These are phyloP conservation scores for Muscicapa striata DNA, from an alignment of 2,797 vertebrate species.

Conservation along the genomic window DNA sequence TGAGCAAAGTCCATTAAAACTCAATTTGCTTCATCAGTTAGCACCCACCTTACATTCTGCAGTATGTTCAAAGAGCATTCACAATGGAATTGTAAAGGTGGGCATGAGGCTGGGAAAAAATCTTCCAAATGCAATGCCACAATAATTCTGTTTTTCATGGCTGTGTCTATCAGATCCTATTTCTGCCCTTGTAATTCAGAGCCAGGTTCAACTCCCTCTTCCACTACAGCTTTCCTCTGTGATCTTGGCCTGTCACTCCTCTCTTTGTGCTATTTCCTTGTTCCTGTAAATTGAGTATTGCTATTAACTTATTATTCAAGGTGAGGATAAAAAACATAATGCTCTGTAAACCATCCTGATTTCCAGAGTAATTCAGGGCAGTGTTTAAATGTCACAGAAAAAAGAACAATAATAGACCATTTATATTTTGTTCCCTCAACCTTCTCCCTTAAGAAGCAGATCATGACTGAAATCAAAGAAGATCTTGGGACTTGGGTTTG, in stretches of 20 bases:
- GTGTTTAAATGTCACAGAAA: background rate
- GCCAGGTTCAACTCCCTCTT: background rate
- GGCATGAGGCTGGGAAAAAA: background rate
- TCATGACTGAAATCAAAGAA: background rate
- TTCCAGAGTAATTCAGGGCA: background rate
- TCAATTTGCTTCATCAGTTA: slow-evolving; percentile 55
- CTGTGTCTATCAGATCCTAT: background rate
- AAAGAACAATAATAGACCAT: background rate
- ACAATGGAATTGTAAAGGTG: background rate
- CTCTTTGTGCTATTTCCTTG: background rate
- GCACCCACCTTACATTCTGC: background rate
- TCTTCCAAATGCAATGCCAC: background rate
- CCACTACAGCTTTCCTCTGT: background rate
- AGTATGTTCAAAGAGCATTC: background rate
- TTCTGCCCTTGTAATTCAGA: background rate
- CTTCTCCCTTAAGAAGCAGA: background rate
- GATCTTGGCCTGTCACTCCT: background rate
- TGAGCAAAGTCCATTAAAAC: slow-evolving; percentile 57
- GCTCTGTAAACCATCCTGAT: background rate
- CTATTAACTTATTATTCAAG: background rate
- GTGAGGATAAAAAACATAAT: background rate
- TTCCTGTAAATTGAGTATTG: background rate
- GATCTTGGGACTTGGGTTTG: background rate
- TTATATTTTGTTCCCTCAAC: background rate
- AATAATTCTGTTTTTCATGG: background rate